Base-by-base conservation (phyloP, 2,113 vertebrate genomes). In the Istiophorus platypterus region DNA sequence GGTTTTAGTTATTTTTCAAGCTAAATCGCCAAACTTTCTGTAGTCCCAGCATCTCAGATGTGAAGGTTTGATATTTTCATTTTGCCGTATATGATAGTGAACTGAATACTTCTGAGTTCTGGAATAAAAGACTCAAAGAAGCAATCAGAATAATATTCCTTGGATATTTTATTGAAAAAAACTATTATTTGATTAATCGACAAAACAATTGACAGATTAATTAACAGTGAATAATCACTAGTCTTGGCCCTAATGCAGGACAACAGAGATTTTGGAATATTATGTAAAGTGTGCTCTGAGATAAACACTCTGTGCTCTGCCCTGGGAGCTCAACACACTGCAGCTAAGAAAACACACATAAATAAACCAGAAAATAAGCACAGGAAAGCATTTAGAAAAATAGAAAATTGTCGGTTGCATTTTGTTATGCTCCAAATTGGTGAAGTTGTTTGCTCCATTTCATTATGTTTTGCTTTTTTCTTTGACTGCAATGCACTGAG, bases 401-500 rank as follows among this genome's bases (percentile, higher is more conserved):
- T 22, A 12, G 54, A 11, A 18, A 1, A 1, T 10, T 5, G 20
- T 5, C 57, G 42, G 11, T 61, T 42, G 31, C 9, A 3, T 68
- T 76, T 5, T 15, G 1, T 49, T 6, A 14, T 29, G 57, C 5
- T 56, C 22, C 56, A 69, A 74, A 24, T 18, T 2, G 59, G 18
- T 54, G n/a, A 64, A 67, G 54, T 39, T 41, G n/a, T 72, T 72
- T 56, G 64, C 49, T 84, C 49, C 0, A 24, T 61, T 72, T 34
- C 61, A 37, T 31, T 18, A 41, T 71, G 4, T 45, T 76, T 69
- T 17, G 18, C 70, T 10, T 51, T 8, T 75, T 58, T 5, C 49
- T 51, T 22, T 22, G 6, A 59, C 20, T 39, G 56, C 45, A 20
- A 24, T 14, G 56, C 9, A 27, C 42, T 27, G 51, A 56, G 39